Conservation (phyloP, 2,888 invertebrate species). For the Argyresthia albistria region DNA sequence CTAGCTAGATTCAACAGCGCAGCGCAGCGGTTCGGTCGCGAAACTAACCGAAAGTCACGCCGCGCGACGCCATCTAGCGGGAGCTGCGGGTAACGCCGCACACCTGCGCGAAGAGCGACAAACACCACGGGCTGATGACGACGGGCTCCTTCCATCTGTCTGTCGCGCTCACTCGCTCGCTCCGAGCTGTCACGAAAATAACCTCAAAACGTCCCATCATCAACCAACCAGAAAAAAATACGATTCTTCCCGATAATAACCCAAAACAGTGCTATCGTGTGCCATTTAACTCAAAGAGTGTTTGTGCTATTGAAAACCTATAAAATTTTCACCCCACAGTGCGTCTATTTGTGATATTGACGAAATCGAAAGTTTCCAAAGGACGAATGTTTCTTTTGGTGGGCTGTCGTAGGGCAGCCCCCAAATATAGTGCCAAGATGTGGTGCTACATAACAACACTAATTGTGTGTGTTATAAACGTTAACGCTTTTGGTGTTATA, state of each 20-base stretch:
- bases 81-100: slow-evolving; percentile 19
- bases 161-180: slow-evolving; percentile 47
- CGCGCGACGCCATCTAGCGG: slow-evolving; percentile 53
- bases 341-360: slow-evolving; percentile 42
- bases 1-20: slow-evolving; percentile 64
- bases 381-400: slow-evolving; percentile 62
- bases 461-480: slow-evolving; percentile 55
- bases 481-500: slow-evolving; percentile 49
- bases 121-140: slow-evolving; percentile 15
- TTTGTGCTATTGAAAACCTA: slow-evolving; percentile 1
- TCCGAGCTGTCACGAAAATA: slow-evolving; percentile 54
- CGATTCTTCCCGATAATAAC: slow-evolving; percentile 29
- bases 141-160: slow-evolving; percentile 26
- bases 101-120: slow-evolving; percentile 33
- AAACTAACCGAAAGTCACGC: slow-evolving; percentile 57
- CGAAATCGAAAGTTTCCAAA: slow-evolving; percentile 59
- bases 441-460: slow-evolving; percentile 50
- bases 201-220: slow-evolving; percentile 59
- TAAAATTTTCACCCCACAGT: slow-evolving; percentile 25
- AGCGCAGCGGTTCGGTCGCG: slow-evolving; percentile 63
- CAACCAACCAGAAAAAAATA: slow-evolving; percentile 45
- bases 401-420: slow-evolving; percentile 70
- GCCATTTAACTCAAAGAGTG: slow-evolving; percentile 33
- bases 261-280: background rate
- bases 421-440: slow-evolving; percentile 65